A percentile compares a stretch with the other conserved stretches of the same genome.
These are phyloP conservation scores for Oxyscelio sp. DNA, from an alignment of 2,888 invertebrate genomes.

Conservation along the genomic window DNA sequence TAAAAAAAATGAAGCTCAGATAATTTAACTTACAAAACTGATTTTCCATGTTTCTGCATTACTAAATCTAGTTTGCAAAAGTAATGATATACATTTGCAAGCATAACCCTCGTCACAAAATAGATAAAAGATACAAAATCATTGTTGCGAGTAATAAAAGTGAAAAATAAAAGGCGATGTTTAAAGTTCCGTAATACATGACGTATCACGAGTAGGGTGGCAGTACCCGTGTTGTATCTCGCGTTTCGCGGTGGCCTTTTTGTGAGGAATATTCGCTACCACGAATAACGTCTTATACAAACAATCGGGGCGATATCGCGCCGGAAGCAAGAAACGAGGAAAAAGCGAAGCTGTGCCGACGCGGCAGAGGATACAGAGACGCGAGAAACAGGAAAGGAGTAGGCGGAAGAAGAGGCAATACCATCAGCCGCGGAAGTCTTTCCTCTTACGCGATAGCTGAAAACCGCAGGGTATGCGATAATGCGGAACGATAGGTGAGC, in stretches of 20 bases:
- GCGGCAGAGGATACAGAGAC: constrained; percentile 47
- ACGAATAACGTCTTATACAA: constrained; percentile 79
- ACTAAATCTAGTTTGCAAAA: neutral
- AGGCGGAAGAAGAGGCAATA: constrained; percentile 76
- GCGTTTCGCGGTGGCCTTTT: constrained; percentile 60
- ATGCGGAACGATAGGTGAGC: constrained; percentile 83
- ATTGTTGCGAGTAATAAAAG: constrained; percentile 51
- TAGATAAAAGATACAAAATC: constrained; percentile 56
- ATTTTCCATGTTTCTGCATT: neutral
- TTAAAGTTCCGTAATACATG: constrained; percentile 55
- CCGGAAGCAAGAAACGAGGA: constrained; percentile 77
- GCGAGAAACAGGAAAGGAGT: constrained; percentile 68
- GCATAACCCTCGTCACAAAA: constrained; percentile 10
- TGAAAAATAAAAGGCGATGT: constrained; percentile 66
- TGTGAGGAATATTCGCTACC: constrained; percentile 72
- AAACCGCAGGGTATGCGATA: constrained; percentile 86
- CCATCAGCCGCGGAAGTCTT: constrained; percentile 74
- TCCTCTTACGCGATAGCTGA: constrained; percentile 79
- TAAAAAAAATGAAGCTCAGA: too few species aligned
- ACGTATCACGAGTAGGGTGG: constrained; percentile 35
- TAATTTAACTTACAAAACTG: too few species aligned
- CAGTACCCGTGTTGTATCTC: constrained; percentile 66
- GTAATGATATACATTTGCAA: neutral
- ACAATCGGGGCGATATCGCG: constrained; percentile 81
- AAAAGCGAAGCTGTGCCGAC: constrained; percentile 71